phyloP scores from a whole-genome alignment of 1,140 invertebrate genomes.

The Lamellibrachia luymesi region DNA sequence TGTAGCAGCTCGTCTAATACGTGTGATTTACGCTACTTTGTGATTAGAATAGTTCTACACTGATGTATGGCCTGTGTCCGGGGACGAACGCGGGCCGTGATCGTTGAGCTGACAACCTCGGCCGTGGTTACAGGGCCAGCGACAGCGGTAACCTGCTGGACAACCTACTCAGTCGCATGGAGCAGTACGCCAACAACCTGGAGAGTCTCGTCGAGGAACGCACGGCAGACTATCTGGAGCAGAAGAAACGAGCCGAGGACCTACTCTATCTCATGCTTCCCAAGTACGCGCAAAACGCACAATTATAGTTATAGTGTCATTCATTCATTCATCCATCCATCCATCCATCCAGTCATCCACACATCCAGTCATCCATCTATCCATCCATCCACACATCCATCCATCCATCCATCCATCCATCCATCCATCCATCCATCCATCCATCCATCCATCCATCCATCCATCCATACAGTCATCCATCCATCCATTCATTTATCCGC shows the following conservation, averaged over 20 bases:
- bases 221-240: conserved; percentile 83
- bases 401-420: too few relatives aligned
- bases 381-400: neutral
- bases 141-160: conserved; percentile 74
- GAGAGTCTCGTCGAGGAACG: conserved; percentile 82
- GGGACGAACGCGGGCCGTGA: neutral
- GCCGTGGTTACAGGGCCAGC: conserved; percentile 16
- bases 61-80: neutral
- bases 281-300: conserved; percentile 61
- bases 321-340: neutral
- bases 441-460: neutral
- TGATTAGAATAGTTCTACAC: neutral
- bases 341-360: neutral
- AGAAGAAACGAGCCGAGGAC: conserved; percentile 88
- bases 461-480: neutral
- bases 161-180: conserved; percentile 90
- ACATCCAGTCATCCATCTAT: neutral
- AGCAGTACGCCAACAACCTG: conserved; percentile 88
- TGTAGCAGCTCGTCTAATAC: neutral
- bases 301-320: too few relatives aligned
- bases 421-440: too few relatives aligned
- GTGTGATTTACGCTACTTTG: neutral
- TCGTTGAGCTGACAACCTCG: neutral
- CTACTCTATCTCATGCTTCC: conserved; percentile 84
- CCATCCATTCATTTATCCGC: neutral